These are phyloP conservation scores for Otolemur garnettii DNA, from an alignment of 2,113 vertebrate species.

Conservation along the genomic window DNA sequence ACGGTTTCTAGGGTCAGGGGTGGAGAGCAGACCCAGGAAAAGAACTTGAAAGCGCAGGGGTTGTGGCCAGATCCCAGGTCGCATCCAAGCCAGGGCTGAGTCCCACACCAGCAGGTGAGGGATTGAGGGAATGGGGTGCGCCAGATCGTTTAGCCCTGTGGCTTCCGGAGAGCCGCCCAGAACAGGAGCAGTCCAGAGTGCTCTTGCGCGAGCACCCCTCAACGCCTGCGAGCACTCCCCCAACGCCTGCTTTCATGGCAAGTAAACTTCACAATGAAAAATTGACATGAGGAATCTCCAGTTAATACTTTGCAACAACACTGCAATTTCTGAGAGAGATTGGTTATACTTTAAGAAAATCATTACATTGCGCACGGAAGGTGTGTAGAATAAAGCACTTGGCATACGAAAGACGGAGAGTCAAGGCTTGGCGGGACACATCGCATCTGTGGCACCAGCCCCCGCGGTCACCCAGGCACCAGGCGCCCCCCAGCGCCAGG, in stretches of 20 bases:
- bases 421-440: not conserved
- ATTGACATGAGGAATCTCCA: not conserved
- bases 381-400: not conserved
- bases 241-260: not conserved
- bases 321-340: not conserved
- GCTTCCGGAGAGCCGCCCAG: not conserved
- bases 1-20: fast-evolving
- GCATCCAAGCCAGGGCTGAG: not conserved
- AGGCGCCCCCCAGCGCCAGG: constrained; percentile 43
- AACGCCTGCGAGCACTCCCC: not conserved
- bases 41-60: not conserved
- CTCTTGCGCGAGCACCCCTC: not conserved
- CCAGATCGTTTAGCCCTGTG: not conserved
- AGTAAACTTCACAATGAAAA: constrained; percentile 37
- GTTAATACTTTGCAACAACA: constrained; percentile 28
- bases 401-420: not conserved
- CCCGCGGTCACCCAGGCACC: not conserved
- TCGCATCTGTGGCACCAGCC: constrained; percentile 66
- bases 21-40: not conserved
- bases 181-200: not conserved
- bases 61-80: fast-evolving
- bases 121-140: not conserved
- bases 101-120: fast-evolving
- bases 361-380: not conserved
- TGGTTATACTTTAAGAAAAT: constrained; percentile 44